Evolutionary conservation across 2,888 invertebrate species (phyloP).

Genomic region (Metallyticus violacea): DNA sequence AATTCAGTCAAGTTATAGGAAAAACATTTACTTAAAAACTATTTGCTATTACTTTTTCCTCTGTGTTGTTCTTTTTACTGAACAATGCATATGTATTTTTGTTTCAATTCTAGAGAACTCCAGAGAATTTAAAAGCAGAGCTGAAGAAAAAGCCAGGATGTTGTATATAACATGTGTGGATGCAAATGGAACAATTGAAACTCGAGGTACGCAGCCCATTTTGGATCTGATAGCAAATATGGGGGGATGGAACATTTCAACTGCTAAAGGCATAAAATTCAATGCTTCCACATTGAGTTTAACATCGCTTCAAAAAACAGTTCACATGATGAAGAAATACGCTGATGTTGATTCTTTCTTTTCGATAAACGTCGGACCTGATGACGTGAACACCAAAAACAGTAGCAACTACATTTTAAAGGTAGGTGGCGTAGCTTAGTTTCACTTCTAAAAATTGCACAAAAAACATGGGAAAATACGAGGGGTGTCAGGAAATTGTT

Average conservation of each 20-base stretch:
- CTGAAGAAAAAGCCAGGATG: background rate
- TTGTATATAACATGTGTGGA: background rate
- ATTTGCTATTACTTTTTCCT: too few species aligned
- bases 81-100: too few species aligned
- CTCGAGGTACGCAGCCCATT: background rate
- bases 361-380: background rate
- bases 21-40: too few species aligned
- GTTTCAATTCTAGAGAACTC: background rate
- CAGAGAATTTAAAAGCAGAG: background rate
- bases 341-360: background rate
- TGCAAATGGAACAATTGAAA: background rate
- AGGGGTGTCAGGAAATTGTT: too few species aligned
- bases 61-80: too few species aligned
- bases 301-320: background rate
- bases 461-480: too few species aligned
- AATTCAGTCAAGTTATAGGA: too few species aligned
- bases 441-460: too few species aligned
- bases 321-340: background rate
- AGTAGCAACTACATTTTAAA: background rate
- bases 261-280: background rate
- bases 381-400: background rate
- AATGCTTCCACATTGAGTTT: background rate
- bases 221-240: background rate
- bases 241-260: background rate
- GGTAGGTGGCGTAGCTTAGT: too few species aligned